Conservation (phyloP, 2,888 invertebrate genomes). For the Molanna angustata region DNA sequence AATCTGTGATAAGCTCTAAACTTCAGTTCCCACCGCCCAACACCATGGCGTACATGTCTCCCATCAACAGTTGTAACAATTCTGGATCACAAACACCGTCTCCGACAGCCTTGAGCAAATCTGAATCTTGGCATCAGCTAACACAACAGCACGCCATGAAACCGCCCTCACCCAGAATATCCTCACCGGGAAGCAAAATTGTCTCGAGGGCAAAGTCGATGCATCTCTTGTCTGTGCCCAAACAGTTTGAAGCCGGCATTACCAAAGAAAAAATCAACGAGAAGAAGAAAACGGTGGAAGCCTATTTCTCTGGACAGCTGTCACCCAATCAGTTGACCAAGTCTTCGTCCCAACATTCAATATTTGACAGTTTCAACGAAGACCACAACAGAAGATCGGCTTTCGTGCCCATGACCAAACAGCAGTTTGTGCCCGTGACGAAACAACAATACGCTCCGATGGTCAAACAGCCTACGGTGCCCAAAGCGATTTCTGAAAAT, state of each 20-base stretch:
- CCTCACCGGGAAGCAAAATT: conserved; percentile 45
- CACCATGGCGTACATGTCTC: conserved; percentile 26
- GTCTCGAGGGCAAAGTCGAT: conserved; percentile 68
- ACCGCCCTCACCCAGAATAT: conserved; percentile 40
- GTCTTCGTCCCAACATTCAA: conserved; percentile 36
- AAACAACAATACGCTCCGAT: conserved; percentile 38
- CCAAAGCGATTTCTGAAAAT: not conserved
- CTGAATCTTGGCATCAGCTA: conserved; percentile 80
- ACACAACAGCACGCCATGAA: conserved; percentile 45
- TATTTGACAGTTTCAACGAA: conserved; percentile 36
- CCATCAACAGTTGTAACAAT: conserved; percentile 30
- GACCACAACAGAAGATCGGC: conserved; percentile 3
- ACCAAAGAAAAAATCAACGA: conserved; percentile 63
- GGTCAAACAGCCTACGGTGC: conserved; percentile 26
- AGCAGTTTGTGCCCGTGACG: conserved; percentile 40
- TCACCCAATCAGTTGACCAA: conserved; percentile 42
- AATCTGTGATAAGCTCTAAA: conserved; percentile 40
- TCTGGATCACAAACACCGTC: conserved; percentile 35
- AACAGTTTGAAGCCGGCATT: conserved; percentile 78
- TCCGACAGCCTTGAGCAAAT: conserved; percentile 57
- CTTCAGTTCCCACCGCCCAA: conserved; percentile 32
- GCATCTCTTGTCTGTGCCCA: conserved; percentile 69
- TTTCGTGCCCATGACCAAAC: conserved; percentile 39
- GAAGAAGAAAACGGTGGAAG: conserved; percentile 71
- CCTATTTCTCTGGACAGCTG: conserved; percentile 61